These are phyloP conservation scores for Actinopyga echinites DNA, from an alignment of 53 echinoderm and acorn worm genomes.

Conservation along the genomic window DNA sequence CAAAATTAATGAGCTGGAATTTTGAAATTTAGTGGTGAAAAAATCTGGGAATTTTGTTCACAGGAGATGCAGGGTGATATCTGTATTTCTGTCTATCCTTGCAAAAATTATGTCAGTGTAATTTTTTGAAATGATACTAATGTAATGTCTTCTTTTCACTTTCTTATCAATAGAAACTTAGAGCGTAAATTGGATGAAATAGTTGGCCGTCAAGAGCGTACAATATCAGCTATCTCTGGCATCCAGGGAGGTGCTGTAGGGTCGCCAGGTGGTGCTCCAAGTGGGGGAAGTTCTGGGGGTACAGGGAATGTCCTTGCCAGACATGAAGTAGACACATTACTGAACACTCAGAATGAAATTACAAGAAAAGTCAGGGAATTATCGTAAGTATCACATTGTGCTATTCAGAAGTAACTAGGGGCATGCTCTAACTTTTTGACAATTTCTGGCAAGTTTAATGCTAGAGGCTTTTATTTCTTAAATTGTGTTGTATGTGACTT, in stretches of 20 bases:
- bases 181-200: slow-evolving; percentile 93
- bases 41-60: too few species aligned
- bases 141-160: not conserved
- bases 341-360: slow-evolving; percentile 85
- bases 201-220: slow-evolving; percentile 89
- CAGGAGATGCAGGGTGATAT: too few species aligned
- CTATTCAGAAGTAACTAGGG: too few species aligned
- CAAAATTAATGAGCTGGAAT: too few species aligned
- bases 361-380: slow-evolving; percentile 82
- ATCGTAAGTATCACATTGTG: slow-evolving; percentile 52
- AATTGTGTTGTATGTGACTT: too few species aligned
- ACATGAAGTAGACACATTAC: slow-evolving; percentile 87
- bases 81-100: too few species aligned
- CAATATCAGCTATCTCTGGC: slow-evolving; percentile 71
- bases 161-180: slow-evolving; percentile 48
- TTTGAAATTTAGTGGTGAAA: too few species aligned
- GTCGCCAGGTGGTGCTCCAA: not conserved
- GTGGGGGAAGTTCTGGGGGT: slow-evolving; percentile 29
- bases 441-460: too few species aligned
- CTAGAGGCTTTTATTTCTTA: too few species aligned
- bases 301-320: slow-evolving; percentile 60
- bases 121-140: not conserved
- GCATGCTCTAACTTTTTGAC: too few species aligned
- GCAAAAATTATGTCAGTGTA: too few species aligned
- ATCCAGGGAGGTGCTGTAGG: slow-evolving; percentile 1